phyloP scores from a whole-genome alignment of 1,140 invertebrate genomes.

The Lepidostoma basale region DNA sequence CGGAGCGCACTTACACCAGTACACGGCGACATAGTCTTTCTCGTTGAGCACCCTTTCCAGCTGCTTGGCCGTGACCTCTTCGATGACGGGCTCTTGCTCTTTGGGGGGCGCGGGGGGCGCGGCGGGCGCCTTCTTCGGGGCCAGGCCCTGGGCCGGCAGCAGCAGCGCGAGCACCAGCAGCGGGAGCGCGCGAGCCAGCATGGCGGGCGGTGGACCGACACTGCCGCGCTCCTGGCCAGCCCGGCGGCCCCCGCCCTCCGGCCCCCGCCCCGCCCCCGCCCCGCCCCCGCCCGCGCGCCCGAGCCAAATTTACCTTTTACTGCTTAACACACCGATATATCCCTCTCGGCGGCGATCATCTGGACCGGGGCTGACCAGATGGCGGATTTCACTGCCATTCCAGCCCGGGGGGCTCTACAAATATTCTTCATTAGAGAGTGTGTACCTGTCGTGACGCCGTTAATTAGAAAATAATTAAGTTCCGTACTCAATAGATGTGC shows the following conservation, averaged over 20 bases:
- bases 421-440: too few species aligned
- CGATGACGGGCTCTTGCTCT: conserved; percentile 78
- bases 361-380: too few species aligned
- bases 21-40: conserved; percentile 92
- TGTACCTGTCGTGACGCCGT: too few species aligned
- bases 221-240: conserved; percentile 7
- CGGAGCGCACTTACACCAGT: conserved; percentile 86
- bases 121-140: conserved; percentile 51
- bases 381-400: too few species aligned
- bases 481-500: too few species aligned
- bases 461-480: too few species aligned
- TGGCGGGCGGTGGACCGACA: conserved; percentile 32
- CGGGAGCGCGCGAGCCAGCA: conserved; percentile 34
- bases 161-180: conserved; percentile 48
- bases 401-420: too few species aligned
- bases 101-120: conserved; percentile 50
- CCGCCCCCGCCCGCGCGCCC: background rate
- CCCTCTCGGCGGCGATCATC: too few species aligned
- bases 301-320: too few species aligned
- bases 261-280: background rate
- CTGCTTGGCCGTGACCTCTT: conserved; percentile 90
- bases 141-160: conserved; percentile 61
- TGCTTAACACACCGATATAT: too few species aligned
- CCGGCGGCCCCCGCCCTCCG: background rate
- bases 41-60: conserved; percentile 85